A percentile compares a stretch with the other conserved stretches of the same genome.
These are phyloP conservation scores for Cotesia vestalis DNA, from an alignment of 1,140 invertebrate genomes.

Conservation along the genomic window DNA sequence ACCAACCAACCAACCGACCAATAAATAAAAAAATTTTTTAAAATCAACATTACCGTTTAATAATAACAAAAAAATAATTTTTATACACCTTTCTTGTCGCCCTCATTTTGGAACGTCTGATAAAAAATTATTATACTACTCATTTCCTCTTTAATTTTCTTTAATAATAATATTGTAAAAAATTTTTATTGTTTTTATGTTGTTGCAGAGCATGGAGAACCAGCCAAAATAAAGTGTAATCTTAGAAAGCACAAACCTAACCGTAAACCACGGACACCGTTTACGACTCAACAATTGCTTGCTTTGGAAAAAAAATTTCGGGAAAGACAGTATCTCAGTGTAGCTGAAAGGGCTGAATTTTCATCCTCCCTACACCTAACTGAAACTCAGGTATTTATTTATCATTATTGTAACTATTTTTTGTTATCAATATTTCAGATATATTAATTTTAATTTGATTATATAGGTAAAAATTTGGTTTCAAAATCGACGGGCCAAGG, in stretches of 20 bases:
- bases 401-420: neutral
- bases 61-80: no score
- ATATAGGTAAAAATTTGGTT: constrained; percentile 96
- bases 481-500: constrained; percentile 94
- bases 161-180: constrained; percentile 10
- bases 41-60: no score
- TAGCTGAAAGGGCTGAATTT: constrained; percentile 96
- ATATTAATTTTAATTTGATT: constrained; percentile 19
- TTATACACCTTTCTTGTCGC: no score
- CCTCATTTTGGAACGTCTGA: no score
- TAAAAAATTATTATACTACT: neutral
- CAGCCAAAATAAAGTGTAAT: constrained; percentile 90
- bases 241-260: constrained; percentile 95
- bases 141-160: constrained; percentile 7
- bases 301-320: constrained; percentile 96
- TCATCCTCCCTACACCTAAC: constrained; percentile 91
- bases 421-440: neutral
- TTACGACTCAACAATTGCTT: constrained; percentile 94
- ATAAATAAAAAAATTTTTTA: no score
- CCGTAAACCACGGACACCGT: constrained; percentile 95
- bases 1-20: neutral
- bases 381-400: constrained; percentile 84
- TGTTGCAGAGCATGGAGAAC: constrained; percentile 75
- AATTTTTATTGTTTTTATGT: constrained; percentile 30
- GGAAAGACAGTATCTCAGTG: constrained; percentile 95